Conservation (phyloP, 2,888 invertebrate genomes). For the Saturnia pavonia region DNA sequence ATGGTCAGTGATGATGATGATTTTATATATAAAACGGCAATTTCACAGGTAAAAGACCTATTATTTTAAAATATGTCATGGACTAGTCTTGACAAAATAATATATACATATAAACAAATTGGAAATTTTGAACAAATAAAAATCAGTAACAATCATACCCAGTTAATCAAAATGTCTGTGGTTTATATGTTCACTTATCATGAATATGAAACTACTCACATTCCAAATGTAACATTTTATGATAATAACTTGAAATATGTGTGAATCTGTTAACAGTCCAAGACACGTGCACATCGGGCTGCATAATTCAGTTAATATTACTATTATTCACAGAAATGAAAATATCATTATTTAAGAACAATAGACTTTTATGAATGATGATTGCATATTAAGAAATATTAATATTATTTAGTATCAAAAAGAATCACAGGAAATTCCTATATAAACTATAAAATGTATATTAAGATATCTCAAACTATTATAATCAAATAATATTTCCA, state of each 20-base stretch:
- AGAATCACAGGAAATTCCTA: neutral
- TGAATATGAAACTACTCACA: neutral
- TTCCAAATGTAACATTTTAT: neutral
- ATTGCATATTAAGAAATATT: neutral
- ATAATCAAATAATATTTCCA: neutral
- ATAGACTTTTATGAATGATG: neutral
- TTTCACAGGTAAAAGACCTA: too few relatives aligned
- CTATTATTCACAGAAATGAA: conserved; percentile 4
- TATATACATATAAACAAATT: too few relatives aligned
- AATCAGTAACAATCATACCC: too few relatives aligned
- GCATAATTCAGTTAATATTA: conserved; percentile 1
- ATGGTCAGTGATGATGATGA: too few relatives aligned
- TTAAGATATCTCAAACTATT: neutral
- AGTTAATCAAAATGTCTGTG: too few relatives aligned
- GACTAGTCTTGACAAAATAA: too few relatives aligned
- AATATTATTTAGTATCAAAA: neutral
- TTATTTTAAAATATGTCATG: too few relatives aligned
- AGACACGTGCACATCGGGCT: neutral
- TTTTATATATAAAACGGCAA: too few relatives aligned
- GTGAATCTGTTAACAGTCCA: neutral
- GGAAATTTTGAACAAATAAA: too few relatives aligned
- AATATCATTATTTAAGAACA: neutral
- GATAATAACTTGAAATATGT: neutral
- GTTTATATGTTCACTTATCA: neutral
- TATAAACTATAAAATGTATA: neutral